Base-by-base conservation (phyloP, 2,113 vertebrate species). In the Grantiella picta region DNA sequence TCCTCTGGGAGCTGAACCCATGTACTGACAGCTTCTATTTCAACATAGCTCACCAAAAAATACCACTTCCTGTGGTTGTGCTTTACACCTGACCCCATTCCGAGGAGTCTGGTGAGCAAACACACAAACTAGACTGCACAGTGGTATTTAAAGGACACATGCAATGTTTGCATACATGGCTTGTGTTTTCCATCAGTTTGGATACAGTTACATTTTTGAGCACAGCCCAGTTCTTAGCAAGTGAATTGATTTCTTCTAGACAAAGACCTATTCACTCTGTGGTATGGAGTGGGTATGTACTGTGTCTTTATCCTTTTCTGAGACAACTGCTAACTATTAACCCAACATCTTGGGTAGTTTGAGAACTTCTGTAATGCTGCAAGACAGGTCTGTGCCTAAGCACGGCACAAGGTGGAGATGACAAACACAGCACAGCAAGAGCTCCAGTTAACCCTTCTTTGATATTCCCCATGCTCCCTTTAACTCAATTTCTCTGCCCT, bases 281-380 rank as follows among this genome's bases (percentile, higher is more conserved):
- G 59, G 33, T n/a, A 56, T 0, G 5, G 24, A 60, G 42, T 18
- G 66, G n/a, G 18, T 77, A 93, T 1, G 7, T 57, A 54, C 57
- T 47, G 8, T 1, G 10, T 59, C 68, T 64, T 61, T 90, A 50
- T 52, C 66, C 75, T 63, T 72, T 75, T 59, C 50, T 9, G 50
- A 87, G 54, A 85, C 70, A 93, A 90, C 71, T 88, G 76, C 71
- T 95, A 87, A 68, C 49, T 78, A 40, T 79, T 94, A 97, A 66
- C 68, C 17, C 28, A 85, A 89, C 42, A 64, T 92, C 76, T 80
- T n/a, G 85, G 60, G 50, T 36, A 79, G 83, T 79, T 27, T 64
- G 85, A 91, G 90, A 93, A 91, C 90, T 70, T 77, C 71, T 93
- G 95, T 60, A 96, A 96, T 95, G 93, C 82, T 95, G 93, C 92